These are phyloP conservation scores for Lithophane leautieri DNA, from an alignment of 2,888 invertebrate species.

Conservation along the genomic window DNA sequence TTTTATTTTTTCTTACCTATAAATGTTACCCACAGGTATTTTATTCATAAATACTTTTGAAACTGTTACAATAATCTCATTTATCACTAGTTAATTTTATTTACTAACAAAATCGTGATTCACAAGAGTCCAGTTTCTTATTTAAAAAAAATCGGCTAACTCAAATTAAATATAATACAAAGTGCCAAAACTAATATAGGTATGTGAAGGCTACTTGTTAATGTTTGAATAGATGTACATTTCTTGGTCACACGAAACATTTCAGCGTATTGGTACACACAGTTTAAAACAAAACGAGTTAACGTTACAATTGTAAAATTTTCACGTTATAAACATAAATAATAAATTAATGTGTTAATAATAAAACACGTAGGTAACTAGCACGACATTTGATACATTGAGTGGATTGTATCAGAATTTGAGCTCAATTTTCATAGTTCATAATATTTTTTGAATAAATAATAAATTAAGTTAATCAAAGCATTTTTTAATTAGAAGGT, in stretches of 20 bases:
- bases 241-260: constrained; percentile 3
- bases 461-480: neutral
- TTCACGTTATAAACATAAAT: neutral
- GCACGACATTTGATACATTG: neutral
- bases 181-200: too few relatives aligned
- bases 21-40: too few relatives aligned
- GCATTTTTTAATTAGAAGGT: neutral
- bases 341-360: constrained; percentile 7
- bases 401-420: neutral
- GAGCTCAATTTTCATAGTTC: neutral
- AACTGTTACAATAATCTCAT: too few relatives aligned
- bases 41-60: too few relatives aligned
- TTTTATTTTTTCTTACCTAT: too few relatives aligned
- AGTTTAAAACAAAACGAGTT: neutral
- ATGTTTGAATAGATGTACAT: constrained; percentile 14
- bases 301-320: neutral
- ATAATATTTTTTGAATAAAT: neutral
- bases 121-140: too few relatives aligned
- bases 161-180: neutral
- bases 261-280: constrained; percentile 4
- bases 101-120: too few relatives aligned
- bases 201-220: neutral
- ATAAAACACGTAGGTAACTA: constrained; percentile 3
- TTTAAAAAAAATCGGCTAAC: neutral
- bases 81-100: too few relatives aligned